Evolutionary conservation across 2,888 invertebrate genomes (phyloP).

Genomic region (Mycalesis mineus): DNA sequence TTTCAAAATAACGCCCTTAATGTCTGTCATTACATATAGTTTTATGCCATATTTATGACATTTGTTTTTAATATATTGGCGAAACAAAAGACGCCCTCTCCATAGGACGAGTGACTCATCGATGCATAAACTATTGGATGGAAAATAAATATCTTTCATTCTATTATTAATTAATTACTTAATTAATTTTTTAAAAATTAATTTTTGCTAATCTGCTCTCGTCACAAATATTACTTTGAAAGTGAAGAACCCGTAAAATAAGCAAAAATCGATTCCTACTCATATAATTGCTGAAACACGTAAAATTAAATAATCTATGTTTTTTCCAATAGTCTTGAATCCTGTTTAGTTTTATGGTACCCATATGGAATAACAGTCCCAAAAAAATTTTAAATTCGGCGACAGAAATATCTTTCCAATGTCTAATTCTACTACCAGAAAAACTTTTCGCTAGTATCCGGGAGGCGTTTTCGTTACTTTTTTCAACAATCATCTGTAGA

Average conservation of each 20-base stretch:
- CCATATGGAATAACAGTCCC: slow-evolving; percentile 34
- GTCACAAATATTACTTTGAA: too few species aligned
- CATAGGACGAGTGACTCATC: slow-evolving; percentile 26
- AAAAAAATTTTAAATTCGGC: slow-evolving; percentile 10
- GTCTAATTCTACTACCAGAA: too few species aligned
- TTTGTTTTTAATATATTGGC: slow-evolving; percentile 24
- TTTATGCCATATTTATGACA: slow-evolving; percentile 20
- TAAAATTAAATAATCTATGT: slow-evolving; percentile 27
- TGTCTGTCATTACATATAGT: not conserved
- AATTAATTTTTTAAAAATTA: not conserved
- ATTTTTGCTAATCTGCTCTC: too few species aligned
- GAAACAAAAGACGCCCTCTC: slow-evolving; percentile 12
- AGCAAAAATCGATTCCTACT: not conserved
- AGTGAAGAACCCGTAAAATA: not conserved
- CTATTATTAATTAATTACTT: not conserved
- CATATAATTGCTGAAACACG: slow-evolving; percentile 25
- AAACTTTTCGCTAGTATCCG: too few species aligned
- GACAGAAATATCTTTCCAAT: too few species aligned
- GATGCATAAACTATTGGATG: not conserved
- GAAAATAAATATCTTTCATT: not conserved
- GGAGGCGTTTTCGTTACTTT: too few species aligned
- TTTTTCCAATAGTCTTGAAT: slow-evolving; percentile 35
- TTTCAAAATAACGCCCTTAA: slow-evolving; percentile 6
- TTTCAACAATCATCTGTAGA: too few species aligned
- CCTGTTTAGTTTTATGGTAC: slow-evolving; percentile 26